These are phyloP conservation scores for Latheticus oryzae DNA, from an alignment of 2,888 invertebrate genomes.

Conservation along the genomic window DNA sequence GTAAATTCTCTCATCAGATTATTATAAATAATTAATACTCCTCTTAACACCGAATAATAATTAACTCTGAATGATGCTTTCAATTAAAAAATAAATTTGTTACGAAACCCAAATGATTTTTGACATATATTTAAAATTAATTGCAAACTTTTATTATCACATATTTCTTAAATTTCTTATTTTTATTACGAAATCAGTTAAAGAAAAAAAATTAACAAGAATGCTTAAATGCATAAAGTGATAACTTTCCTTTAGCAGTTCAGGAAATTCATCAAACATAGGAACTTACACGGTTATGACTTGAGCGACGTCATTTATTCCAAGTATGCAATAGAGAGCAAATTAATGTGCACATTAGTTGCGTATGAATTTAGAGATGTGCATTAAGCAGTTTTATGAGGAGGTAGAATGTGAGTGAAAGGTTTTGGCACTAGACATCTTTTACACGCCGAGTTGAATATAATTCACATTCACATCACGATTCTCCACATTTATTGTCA, in stretches of 20 bases:
- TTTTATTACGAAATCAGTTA: conserved; percentile 8
- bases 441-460: conserved; percentile 2
- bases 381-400: conserved; percentile 17
- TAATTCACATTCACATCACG: conserved; percentile 29
- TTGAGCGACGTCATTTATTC: conserved; percentile 13
- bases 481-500: conserved; percentile 1
- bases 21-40: no score
- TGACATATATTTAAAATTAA: no score
- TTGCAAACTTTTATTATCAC: not conserved
- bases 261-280: conserved; percentile 25
- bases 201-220: conserved; percentile 1
- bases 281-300: conserved; percentile 11
- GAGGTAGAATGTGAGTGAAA: conserved; percentile 31
- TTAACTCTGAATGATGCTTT: no score
- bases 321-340: conserved; percentile 23
- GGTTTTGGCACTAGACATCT: conserved; percentile 12
- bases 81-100: no score
- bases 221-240: conserved; percentile 8
- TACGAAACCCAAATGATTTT: conserved; percentile 13
- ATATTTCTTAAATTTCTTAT: conserved; percentile 13
- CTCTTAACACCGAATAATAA: no score
- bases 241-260: conserved; percentile 15
- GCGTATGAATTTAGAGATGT: conserved; percentile 20
- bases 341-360: conserved; percentile 31
- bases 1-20: no score